Conservation (phyloP, 2,888 invertebrate genomes). For the Apocheima hispidaria region DNA sequence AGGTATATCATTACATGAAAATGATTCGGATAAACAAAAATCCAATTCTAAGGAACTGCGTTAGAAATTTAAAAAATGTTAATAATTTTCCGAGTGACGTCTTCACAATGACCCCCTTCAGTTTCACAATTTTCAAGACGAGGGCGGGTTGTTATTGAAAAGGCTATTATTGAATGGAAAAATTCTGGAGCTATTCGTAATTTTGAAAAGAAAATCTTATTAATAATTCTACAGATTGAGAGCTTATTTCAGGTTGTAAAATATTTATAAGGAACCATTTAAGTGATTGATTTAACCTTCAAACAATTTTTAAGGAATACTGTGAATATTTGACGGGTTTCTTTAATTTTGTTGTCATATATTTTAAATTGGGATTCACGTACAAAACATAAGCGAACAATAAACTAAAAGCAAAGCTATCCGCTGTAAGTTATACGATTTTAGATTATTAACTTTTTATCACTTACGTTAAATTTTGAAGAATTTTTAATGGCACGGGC, state of each 20-base stretch:
- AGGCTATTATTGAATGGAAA: constrained; percentile 66
- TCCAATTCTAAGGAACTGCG: constrained; percentile 3
- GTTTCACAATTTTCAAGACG: constrained; percentile 63
- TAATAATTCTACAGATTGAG: constrained; percentile 17
- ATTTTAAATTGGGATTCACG: no score
- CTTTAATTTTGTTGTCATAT: no score
- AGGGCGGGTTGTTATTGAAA: constrained; percentile 70
- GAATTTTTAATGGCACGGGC: no score
- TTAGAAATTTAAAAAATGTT: constrained; percentile 35
- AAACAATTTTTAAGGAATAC: not conserved
- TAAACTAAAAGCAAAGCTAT: no score
- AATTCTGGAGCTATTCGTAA: constrained; percentile 58
- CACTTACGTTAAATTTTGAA: no score
- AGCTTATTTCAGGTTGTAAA: not conserved
- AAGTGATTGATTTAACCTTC: not conserved
- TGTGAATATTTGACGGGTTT: not conserved
- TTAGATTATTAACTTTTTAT: no score
- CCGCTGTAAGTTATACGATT: no score
- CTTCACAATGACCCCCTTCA: constrained; percentile 61
- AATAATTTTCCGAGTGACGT: constrained; percentile 57
- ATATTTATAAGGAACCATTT: not conserved
- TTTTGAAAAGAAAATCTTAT: constrained; percentile 59
- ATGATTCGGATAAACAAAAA: not conserved
- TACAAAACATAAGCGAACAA: no score
- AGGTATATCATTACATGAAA: no score